A percentile compares a stretch with the other conserved stretches of the same genome.
Evolutionary conservation across 2,797 vertebrate species (phyloP).

Genomic region (Protosalanx chinensis): DNA sequence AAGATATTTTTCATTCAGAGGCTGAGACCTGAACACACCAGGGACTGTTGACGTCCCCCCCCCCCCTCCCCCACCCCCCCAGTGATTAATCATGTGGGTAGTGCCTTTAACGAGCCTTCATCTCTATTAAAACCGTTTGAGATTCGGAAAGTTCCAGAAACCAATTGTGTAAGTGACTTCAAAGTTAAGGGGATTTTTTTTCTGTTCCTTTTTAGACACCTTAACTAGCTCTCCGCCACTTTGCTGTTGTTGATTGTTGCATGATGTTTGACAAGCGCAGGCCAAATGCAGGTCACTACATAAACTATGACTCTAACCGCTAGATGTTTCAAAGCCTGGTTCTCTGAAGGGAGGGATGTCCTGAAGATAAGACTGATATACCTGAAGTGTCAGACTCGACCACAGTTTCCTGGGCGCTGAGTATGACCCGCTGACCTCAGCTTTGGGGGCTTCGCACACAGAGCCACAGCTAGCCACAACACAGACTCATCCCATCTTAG

Average conservation of each 20-base stretch:
- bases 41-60: too few relatives aligned
- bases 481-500: constrained; percentile 27
- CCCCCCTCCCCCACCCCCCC: too few relatives aligned
- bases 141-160: background rate
- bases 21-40: too few relatives aligned
- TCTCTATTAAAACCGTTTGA: background rate
- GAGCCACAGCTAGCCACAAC: constrained; percentile 37
- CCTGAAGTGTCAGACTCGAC: constrained; percentile 35
- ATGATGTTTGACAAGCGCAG: too few relatives aligned
- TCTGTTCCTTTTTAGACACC: background rate
- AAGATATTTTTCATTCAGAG: too few relatives aligned
- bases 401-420: constrained; percentile 57
- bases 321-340: background rate
- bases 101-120: too few relatives aligned
- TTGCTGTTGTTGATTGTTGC: too few relatives aligned
- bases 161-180: constrained; percentile 11
- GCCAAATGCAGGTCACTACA: too few relatives aligned
- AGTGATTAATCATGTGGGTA: too few relatives aligned
- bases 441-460: constrained; percentile 50
- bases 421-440: constrained; percentile 49
- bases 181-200: background rate
- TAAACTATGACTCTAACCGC: background rate
- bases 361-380: background rate
- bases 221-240: too few relatives aligned
- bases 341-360: background rate